These are phyloP conservation scores for Sitobion miscanthi DNA, from an alignment of 1,140 invertebrate genomes.

Conservation along the genomic window DNA sequence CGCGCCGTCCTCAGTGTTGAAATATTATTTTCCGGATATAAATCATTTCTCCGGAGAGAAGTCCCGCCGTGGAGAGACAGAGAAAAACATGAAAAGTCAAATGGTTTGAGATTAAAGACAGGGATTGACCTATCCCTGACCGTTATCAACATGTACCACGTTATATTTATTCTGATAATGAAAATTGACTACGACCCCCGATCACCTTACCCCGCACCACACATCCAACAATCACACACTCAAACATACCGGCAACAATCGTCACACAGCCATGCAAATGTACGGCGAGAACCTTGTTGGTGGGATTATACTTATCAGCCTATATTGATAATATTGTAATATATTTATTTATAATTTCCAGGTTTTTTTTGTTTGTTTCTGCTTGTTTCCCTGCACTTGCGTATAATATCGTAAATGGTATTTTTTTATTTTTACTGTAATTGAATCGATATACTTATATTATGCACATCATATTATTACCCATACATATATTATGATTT, in stretches of 20 bases:
- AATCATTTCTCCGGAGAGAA: slow-evolving; percentile 21
- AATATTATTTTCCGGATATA: slow-evolving; percentile 3
- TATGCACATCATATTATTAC: too few species aligned
- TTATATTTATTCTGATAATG: slow-evolving; percentile 40
- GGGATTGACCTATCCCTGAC: not conserved
- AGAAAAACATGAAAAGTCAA: not conserved
- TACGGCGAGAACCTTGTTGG: too few species aligned
- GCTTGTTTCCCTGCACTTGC: not conserved
- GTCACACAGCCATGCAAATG: too few species aligned
- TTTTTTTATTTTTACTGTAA: not conserved
- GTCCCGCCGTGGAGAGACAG: not conserved
- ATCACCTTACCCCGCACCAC: not conserved
- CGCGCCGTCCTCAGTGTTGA: not conserved
- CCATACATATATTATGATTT: too few species aligned
- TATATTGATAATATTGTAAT: too few species aligned
- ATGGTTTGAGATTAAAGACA: not conserved
- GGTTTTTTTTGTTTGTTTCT: not conserved
- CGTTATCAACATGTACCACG: not conserved
- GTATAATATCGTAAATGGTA: not conserved
- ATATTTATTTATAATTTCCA: not conserved
- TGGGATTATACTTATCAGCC: too few species aligned
- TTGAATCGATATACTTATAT: not conserved
- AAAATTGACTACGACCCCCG: slow-evolving; percentile 13
- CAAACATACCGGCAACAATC: too few species aligned
- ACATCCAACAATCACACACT: too few species aligned